Evolutionary conservation across 1,140 invertebrate genomes (phyloP), one percentile per base, ranked within the genome.

Genomic region (Condylostylus longicornis): DNA sequence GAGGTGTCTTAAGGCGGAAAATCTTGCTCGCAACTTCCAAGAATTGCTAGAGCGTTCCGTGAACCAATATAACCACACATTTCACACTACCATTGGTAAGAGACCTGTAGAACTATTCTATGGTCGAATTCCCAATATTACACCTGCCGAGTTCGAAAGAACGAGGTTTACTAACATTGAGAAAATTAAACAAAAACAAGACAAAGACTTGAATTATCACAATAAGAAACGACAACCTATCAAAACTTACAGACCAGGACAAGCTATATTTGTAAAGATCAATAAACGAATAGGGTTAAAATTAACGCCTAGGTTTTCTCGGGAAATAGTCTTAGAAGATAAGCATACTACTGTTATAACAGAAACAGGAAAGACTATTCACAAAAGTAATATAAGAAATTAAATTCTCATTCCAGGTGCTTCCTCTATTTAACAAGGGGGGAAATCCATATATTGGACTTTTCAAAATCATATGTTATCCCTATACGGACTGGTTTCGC

Each of bases 261-360:
- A 40, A 35, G 20, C 13, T 15, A 21, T 41, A 15, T 35, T 35
- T 27, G 20, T 41, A 10, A 41, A 21, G 18, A 33, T 34, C 10
- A 20, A 42, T 18, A 42, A 42, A 38, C 31, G 41, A 27, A 14
- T 38, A 22, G 41, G 18, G n/a, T n/a, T n/a, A n/a, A n/a, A n/a
- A n/a, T n/a, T 37, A 5, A 25, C 40, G 8, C 23, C 38, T 6
- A 42, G 13, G 18, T 39, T 38, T 12, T 27, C 9, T 33, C 38
- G 38, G 34, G 25, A 35, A 30, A 35, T 32, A n/a, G 29, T 31
- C 10, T 7, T 7, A 31, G 29, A 31, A 15, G 15, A 31, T 31
- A n/a, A 15, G 10, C 7, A 10, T 13, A 31, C 10, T 7, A 31
- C 29, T 13, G 15, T 31, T 7, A n/a, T 12, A 31, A 31, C 29